Base-by-base conservation (phyloP, 2,797 vertebrate genomes). In the Benthosema pterotum region DNA sequence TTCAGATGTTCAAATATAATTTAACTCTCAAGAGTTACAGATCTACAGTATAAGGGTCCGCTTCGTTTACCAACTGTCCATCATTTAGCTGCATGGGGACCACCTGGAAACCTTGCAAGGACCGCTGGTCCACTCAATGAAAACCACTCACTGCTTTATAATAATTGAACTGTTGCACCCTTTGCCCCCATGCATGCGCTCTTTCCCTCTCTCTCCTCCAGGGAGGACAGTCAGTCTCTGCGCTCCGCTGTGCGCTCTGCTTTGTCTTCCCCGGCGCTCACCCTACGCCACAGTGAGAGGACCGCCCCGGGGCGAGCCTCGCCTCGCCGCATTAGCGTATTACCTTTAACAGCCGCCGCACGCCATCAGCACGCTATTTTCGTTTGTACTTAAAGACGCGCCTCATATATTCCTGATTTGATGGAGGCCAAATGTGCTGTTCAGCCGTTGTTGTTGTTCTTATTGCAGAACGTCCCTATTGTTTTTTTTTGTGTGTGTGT, bases 361-460 rank as follows among this genome's bases (percentile, higher is more conserved):
- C 51, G 67, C 63, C 49, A 69, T 12, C 61, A 63, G 64, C 64
- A 54, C 42, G 68, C 68, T 60, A 60, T 86, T 85, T 79, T 78
- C 15, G 53, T 84, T 75, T 69, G 58, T 75, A 67, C 74, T 77
- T 77, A 77, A 80, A 88, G 81, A 81, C 61, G 56, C 70, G 76
- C 69, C 72, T 83, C 73, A 49, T 80, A 65, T 80, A 77, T 72
- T 78, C 66, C 62, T 72, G 67, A 83, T 72, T 75, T 63, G 55
- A 69, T 49, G 9, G 66, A 75, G 71, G 46, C 43, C 50, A 38
- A 38, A 1, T 55, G 48, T 57, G 55, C 65, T 51, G 64, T 73
- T 71, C 63, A 67, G 46, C 67, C 77, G 63, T 65, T 9, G 14
- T 65, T 9, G 14, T 48, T 72, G 32, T 38, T 38, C 32, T 38